Conservation (phyloP, 2,113 vertebrate genomes). For the Balaeniceps rex region DNA sequence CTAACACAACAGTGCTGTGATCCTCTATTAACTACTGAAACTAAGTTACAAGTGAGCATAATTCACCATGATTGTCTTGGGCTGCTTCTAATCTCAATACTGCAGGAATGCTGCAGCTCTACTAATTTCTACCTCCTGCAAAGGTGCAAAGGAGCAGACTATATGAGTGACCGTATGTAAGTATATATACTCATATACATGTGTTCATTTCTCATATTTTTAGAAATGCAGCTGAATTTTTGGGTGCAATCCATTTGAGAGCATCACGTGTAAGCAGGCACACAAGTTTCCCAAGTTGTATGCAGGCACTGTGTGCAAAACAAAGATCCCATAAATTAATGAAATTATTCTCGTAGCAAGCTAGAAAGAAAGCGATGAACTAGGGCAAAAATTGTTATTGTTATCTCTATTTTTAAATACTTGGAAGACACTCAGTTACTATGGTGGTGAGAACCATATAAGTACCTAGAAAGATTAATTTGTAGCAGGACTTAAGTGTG, state of each 20-base stretch:
- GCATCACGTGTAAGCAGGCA: background rate
- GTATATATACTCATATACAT: background rate
- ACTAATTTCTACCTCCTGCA: background rate
- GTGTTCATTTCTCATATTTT: background rate
- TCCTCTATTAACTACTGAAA: background rate
- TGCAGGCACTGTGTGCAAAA: background rate
- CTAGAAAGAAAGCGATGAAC: background rate
- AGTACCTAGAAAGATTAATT: conserved; percentile 22
- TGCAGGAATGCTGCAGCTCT: background rate
- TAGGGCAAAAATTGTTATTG: conserved; percentile 36
- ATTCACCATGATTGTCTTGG: background rate
- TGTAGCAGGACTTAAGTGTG: background rate
- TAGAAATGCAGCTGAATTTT: background rate
- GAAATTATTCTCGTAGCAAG: background rate
- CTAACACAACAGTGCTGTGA: background rate
- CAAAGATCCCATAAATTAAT: conserved; percentile 40
- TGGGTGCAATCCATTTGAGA: background rate
- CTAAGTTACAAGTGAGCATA: background rate
- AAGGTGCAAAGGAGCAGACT: background rate
- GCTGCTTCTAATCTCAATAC: background rate
- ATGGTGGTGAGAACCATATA: conserved; percentile 30
- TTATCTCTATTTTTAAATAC: conserved; percentile 62
- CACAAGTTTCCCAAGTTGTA: background rate
- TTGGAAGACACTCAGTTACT: conserved; percentile 30
- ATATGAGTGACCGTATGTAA: background rate